phyloP scores from a whole-genome alignment of 2,113 vertebrate species.

The Silurus asotus region DNA sequence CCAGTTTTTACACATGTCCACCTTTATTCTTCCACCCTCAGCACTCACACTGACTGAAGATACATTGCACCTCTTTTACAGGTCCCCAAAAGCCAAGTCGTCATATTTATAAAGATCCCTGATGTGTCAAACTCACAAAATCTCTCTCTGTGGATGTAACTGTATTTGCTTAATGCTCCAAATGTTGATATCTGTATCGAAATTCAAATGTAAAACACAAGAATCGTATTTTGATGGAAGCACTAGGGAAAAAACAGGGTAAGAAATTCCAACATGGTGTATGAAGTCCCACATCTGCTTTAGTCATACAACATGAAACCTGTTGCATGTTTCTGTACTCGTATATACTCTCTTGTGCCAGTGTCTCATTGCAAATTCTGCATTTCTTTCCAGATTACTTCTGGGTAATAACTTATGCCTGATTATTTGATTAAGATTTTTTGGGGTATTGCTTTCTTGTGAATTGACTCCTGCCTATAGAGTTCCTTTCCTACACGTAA shows the following conservation, averaged over 20 bases:
- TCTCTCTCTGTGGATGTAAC: neutral
- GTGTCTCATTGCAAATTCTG: neutral
- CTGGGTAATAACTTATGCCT: neutral
- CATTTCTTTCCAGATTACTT: neutral
- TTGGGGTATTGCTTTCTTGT: neutral
- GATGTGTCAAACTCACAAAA: neutral
- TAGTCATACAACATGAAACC: neutral
- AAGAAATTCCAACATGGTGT: neutral
- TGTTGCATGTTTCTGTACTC: neutral
- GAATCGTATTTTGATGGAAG: neutral
- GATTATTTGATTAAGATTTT: neutral
- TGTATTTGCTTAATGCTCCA: neutral
- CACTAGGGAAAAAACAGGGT: no score
- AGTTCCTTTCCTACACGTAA: no score
- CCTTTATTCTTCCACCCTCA: slow-evolving; percentile 23
- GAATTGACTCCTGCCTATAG: neutral
- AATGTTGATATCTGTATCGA: neutral
- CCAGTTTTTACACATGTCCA: slow-evolving; percentile 23
- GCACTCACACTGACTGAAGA: slow-evolving; percentile 11
- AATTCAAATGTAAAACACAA: neutral
- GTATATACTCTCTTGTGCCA: neutral
- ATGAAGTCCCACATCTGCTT: neutral
- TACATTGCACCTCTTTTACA: neutral
- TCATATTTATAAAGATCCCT: slow-evolving; percentile 9
- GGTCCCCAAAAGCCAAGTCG: neutral